phyloP scores from a whole-genome alignment of 2,113 vertebrate genomes.

The Percopsis transmontana region DNA sequence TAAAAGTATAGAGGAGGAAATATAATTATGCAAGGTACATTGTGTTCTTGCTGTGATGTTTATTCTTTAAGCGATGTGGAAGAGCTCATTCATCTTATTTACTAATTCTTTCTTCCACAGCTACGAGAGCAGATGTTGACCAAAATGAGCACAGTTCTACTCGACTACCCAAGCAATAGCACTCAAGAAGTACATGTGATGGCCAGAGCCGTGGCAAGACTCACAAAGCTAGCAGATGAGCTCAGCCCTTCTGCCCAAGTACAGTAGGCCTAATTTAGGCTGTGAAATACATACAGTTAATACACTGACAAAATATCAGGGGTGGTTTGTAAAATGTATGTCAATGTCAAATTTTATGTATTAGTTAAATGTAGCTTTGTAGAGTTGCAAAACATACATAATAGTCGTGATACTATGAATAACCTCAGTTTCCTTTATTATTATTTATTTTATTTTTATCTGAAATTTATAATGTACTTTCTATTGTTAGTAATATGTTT shows the following conservation, averaged over 20 bases:
- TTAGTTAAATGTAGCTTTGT: too few relatives aligned
- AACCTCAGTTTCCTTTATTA: too few relatives aligned
- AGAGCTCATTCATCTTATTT: background rate
- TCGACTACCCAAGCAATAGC: slow-evolving; percentile 67
- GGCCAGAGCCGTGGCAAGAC: slow-evolving; percentile 83
- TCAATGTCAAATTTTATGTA: too few relatives aligned
- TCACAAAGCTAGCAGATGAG: slow-evolving; percentile 81
- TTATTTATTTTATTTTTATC: too few relatives aligned
- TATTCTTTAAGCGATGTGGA: background rate
- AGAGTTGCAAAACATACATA: too few relatives aligned
- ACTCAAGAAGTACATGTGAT: slow-evolving; percentile 79
- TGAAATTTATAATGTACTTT: too few relatives aligned
- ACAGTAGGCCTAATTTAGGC: too few relatives aligned
- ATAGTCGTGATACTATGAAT: too few relatives aligned
- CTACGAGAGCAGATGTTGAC: slow-evolving; percentile 85
- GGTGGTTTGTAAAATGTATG: too few relatives aligned
- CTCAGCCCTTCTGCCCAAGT: slow-evolving; percentile 85
- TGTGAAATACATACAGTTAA: too few relatives aligned
- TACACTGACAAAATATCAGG: too few relatives aligned
- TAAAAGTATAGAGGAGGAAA: too few relatives aligned
- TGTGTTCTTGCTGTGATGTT: background rate
- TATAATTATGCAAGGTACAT: background rate
- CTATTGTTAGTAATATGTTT: slow-evolving; percentile 5
- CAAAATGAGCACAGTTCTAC: slow-evolving; percentile 76
- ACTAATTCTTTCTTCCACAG: slow-evolving; percentile 66